Base-by-base conservation (phyloP, 2,888 invertebrate genomes). In the Exocentrus adspersus region DNA sequence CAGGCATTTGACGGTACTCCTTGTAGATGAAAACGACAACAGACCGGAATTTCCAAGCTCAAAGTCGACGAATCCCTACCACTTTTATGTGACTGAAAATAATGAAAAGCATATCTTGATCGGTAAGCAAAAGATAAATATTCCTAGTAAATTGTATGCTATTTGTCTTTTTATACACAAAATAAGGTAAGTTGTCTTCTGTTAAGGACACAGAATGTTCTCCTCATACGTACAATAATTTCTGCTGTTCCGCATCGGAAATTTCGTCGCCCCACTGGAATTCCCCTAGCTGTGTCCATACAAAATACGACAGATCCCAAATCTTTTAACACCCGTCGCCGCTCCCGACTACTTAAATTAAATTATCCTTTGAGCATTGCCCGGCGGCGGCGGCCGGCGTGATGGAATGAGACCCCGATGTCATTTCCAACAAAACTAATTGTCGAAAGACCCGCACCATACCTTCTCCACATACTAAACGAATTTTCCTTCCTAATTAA, bases 1-100 rank as follows among this genome's bases (percentile, higher is more conserved):
- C 3, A 88, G 91, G 0, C 87, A 92, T 56, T 83, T 95, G 46
- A 90, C 89, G 0, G 88, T 95, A 42, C 85, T 90, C 28, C 83
- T 95, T 41, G 89, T 90, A 7, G 94, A 95, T 78, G 90, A 90
- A 2, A 91, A 94, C 74, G 94, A 94, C 82, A 93, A 94, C 77
- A 85, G 87, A 0, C 94, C 95, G 0, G 89, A 89, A 76, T 95
- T 94, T 79, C 86, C 88, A 0, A 87, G 87, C 52, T 84, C 86
- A 1, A 81, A 83, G 24, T 85, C 85, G 10, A 81, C 85, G 1
- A 85, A 87, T 68, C 86, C 87, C 0, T 90, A 93, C 77, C 87
- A 87, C 69, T 92, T 94, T 74, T 86, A 85, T 21, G 83, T 94
- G 4, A 84, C 85, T 32, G 94, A 95, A 83, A 94, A 94, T 80